These are phyloP conservation scores for Andinoacara biseriatus DNA, from an alignment of 2,113 vertebrate genomes.

Conservation along the genomic window DNA sequence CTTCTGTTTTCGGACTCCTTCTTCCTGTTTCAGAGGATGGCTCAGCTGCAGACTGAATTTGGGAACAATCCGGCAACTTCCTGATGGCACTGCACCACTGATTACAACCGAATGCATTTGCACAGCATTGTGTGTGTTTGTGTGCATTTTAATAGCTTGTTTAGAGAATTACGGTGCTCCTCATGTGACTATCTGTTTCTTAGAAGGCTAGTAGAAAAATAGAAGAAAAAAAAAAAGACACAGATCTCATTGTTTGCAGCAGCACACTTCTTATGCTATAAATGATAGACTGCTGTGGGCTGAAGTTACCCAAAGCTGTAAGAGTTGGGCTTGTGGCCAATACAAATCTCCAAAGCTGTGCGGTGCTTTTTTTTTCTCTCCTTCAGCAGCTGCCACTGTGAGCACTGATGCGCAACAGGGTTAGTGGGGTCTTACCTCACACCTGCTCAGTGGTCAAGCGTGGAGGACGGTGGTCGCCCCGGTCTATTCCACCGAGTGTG, in stretches of 20 bases:
- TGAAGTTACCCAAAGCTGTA: background rate
- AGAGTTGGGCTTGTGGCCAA: background rate
- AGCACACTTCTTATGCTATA: background rate
- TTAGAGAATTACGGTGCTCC: background rate
- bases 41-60: background rate
- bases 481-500: conserved; percentile 12
- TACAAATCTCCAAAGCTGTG: conserved; percentile 10
- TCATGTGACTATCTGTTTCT: background rate
- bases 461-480: background rate
- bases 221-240: background rate
- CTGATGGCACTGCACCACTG: background rate
- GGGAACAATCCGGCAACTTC: background rate
- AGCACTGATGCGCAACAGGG: conserved; percentile 7
- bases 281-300: background rate
- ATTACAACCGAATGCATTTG: background rate
- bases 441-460: conserved; percentile 23
- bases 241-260: background rate
- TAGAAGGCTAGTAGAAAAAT: background rate
- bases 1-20: background rate
- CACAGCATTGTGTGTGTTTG: background rate
- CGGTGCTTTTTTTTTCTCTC: conserved; percentile 8
- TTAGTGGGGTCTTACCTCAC: conserved; percentile 38
- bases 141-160: background rate
- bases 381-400: background rate
- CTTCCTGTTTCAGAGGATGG: background rate